A percentile compares a stretch with the other conserved stretches of the same genome.
phyloP scores from a whole-genome alignment of 2,113 vertebrate species.

The Catagonus wagneri region DNA sequence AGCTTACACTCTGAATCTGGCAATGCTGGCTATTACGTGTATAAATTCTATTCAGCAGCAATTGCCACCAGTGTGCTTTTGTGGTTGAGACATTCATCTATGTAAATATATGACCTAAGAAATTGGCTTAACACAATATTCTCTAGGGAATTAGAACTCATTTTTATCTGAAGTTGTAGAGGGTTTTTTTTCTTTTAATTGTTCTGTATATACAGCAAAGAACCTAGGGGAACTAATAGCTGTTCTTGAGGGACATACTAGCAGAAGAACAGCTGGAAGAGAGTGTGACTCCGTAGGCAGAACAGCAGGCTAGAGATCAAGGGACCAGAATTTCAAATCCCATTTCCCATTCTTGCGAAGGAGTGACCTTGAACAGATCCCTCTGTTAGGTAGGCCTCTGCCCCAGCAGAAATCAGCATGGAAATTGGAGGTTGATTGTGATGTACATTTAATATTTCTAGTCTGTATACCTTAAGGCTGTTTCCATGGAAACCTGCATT shows the following conservation, averaged over 20 bases:
- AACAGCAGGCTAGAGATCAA: conserved; percentile 75
- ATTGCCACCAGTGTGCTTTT: background rate
- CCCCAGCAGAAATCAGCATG: conserved; percentile 35
- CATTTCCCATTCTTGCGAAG: conserved; percentile 12
- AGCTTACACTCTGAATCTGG: background rate
- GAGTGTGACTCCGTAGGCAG: background rate
- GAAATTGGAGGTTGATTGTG: background rate
- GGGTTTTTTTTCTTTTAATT: conserved; percentile 72
- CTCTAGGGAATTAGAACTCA: conserved; percentile 30
- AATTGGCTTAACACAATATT: background rate
- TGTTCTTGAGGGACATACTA: conserved; percentile 42
- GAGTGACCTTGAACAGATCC: conserved; percentile 71
- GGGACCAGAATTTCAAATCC: conserved; percentile 55
- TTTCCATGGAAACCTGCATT: conserved; percentile 72
- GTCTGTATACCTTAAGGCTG: conserved; percentile 29
- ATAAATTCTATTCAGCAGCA: background rate
- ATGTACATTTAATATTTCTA: conserved; percentile 45
- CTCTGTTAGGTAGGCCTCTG: background rate
- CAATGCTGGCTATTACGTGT: background rate
- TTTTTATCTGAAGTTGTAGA: conserved; percentile 32
- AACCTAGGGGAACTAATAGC: conserved; percentile 55
- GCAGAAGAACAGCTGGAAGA: conserved; percentile 74
- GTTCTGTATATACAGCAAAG: conserved; percentile 46
- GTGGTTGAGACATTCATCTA: background rate
- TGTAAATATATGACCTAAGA: background rate